Evolutionary conservation across 2,113 vertebrate genomes (phyloP).

Genomic region (Murina feae): DNA sequence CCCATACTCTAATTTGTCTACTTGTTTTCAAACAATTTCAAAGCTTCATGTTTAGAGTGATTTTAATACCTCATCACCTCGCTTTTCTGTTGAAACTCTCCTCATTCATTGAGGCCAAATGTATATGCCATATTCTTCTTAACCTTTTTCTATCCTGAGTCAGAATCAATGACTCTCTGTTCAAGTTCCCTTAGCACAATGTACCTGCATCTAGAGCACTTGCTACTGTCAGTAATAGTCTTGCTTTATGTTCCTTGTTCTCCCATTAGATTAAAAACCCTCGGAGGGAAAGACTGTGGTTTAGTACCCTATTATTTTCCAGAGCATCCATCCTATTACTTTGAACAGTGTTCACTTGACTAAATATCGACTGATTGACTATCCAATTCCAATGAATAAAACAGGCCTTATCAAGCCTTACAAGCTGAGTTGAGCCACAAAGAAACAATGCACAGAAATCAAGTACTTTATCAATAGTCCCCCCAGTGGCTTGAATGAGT

Average conservation of each 20-base stretch:
- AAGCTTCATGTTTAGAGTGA: background rate
- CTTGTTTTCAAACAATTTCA: background rate
- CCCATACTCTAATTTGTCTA: background rate
- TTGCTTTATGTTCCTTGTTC: background rate
- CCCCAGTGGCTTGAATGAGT: constrained; percentile 42
- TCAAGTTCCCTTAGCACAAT: background rate
- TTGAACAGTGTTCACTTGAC: background rate
- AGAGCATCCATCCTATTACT: background rate
- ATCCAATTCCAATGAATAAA: constrained; percentile 27
- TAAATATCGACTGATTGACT: constrained; percentile 31
- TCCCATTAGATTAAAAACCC: background rate
- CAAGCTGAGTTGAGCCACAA: background rate
- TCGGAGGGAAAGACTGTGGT: background rate
- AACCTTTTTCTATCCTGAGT: background rate
- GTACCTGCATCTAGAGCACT: background rate
- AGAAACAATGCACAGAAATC: constrained; percentile 30
- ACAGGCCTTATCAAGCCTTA: background rate
- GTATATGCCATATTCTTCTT: background rate
- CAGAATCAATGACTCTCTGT: background rate
- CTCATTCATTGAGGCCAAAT: background rate
- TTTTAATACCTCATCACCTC: background rate
- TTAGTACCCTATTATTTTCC: background rate
- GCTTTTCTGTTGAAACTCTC: background rate
- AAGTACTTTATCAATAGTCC: constrained; percentile 40
- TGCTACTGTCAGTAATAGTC: background rate